Base-by-base conservation (phyloP, 2,888 invertebrate species). In the Schizaphis graminum region DNA sequence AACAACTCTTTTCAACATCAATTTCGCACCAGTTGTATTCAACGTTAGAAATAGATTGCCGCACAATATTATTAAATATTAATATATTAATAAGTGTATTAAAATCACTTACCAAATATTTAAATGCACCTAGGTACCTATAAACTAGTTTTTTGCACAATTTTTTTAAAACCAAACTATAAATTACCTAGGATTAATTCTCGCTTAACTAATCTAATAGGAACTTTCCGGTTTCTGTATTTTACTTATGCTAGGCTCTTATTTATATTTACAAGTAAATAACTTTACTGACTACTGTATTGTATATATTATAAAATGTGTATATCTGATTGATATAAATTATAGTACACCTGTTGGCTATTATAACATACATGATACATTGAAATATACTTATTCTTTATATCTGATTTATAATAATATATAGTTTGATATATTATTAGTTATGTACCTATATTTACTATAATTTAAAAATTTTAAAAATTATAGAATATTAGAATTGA, bases 1-100 rank as follows among this genome's bases (percentile, higher is more conserved):
- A 87, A 87, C 87, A 61, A 41, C 47, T 67, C 57, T 92, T 92
- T 87, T 61, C 47, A 35, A 92, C 87, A 49, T 61, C 35, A 57
- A 41, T 87, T 87, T 87, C 90, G 92, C 67, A 16, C 87, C 92
- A 87, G 49, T 87, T 85, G 41, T 49, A 67, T 67, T 28, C 28
- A 77, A 21, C 77, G 21, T 77, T 85, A 56, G 16, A 85, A n/a
- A 41, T 57, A 88, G 49, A 53, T 88, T 53, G 88, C 53, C 35
- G 35, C 53, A 77, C 53, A 35, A 84, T 44, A 88, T 88, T 35
- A n/a, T 77, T 77, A 21, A 35, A 77, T 35, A 77, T 35, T 77
- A 77, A 35, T 77, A 16, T n/a, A 67, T 67, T n/a, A 67, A 67
- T 67, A n/a, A 26, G 16, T n/a, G n/a, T 67, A n/a, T n/a, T 67